Evolutionary conservation across 2,797 vertebrate genomes (phyloP).

Genomic region (Gymnoscopelus microlampas): DNA sequence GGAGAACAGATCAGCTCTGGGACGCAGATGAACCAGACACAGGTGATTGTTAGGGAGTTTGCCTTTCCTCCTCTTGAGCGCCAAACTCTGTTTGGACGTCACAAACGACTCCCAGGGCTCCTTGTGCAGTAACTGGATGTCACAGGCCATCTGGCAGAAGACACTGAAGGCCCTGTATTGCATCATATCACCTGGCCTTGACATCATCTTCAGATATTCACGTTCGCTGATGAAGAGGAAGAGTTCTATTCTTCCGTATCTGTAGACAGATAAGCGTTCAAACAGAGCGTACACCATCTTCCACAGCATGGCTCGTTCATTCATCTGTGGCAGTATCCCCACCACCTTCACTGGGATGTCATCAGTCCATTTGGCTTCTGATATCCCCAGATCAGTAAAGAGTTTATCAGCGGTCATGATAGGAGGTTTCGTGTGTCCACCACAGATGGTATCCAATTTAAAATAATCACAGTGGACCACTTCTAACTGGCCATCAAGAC

Average conservation of each 20-base stretch:
- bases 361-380: constrained; percentile 85
- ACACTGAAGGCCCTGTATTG: constrained; percentile 85
- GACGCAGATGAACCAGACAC: constrained; percentile 89
- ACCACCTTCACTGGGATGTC: constrained; percentile 89
- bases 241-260: constrained; percentile 90
- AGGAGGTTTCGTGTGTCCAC: constrained; percentile 73
- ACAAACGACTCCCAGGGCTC: constrained; percentile 89
- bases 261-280: constrained; percentile 86
- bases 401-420: constrained; percentile 82
- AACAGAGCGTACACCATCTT: constrained; percentile 87
- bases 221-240: constrained; percentile 90
- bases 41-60: constrained; percentile 84
- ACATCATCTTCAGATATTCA: constrained; percentile 81
- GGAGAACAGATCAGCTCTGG: constrained; percentile 87
- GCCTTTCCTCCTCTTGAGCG: constrained; percentile 80
- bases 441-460: constrained; percentile 84
- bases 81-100: constrained; percentile 51
- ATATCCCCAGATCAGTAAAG: constrained; percentile 87
- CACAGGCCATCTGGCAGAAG: constrained; percentile 89
- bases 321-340: constrained; percentile 82
- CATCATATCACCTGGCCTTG: constrained; percentile 72
- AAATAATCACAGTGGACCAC: constrained; percentile 90
- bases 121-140: constrained; percentile 91
- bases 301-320: constrained; percentile 84
- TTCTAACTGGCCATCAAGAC: constrained; percentile 82